Evolutionary conservation across 35 echinoderm and acorn worm species (phyloP), one percentile per base, ranked within the genome.

Genomic region (Nesometra sesokonis): DNA sequence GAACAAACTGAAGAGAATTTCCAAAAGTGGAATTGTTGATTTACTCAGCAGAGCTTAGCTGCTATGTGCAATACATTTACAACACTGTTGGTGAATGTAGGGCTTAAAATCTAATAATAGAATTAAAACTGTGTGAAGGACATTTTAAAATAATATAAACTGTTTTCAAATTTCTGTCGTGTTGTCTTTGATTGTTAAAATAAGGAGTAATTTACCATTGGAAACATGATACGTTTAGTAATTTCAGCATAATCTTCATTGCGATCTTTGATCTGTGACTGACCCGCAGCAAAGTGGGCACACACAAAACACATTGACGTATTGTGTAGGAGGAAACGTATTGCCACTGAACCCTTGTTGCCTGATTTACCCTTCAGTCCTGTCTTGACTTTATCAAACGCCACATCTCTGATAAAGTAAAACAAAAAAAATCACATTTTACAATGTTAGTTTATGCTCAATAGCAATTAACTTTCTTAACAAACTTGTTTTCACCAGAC

Each of bases 171-270:
- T n/a, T n/a, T n/a, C n/a, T n/a, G n/a, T n/a, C n/a, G n/a, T n/a
- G n/a, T n/a, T n/a, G n/a, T n/a, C n/a, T n/a, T n/a, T n/a, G n/a
- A n/a, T n/a, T n/a, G 38, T 43, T 43, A 43, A 43, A 43, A 43
- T 43, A 43, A 7, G 38, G 4, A 7, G 31, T 33, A 3, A 83
- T 91, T 93, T 83, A 97, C 95, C 95, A 98, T 98, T n/a, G 95
- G 95, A 78, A 98, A 98, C 89, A 98, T 91, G 76, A 98, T 92
- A 47, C 90, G 91, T 30, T 81, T 88, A 37, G 91, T 91, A 29
- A 93, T 91, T 77, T 98, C 95, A 3, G 79, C 79, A 47, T 98
- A 98, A 82, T 98, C 95, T 13, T 98, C 95, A 38, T 98, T 98
- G 5, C 95, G 32, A 29, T 98, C 95, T 82, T 98, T 98, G 34